Evolutionary conservation across 1,140 invertebrate species (phyloP), one percentile per base, ranked within the genome.

Genomic region (Rhizoglyphus robini): DNA sequence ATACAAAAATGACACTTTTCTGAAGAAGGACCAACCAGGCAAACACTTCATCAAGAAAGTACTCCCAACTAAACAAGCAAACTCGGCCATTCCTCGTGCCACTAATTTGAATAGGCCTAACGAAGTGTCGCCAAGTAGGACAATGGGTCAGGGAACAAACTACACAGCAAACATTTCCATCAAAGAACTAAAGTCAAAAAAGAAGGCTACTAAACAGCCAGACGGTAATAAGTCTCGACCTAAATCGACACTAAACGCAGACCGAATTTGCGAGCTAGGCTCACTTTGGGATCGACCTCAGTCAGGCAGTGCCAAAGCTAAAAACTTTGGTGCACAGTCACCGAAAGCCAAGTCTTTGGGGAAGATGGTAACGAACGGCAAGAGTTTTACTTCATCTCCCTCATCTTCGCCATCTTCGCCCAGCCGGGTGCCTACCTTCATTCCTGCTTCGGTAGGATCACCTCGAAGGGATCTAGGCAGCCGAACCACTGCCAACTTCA

Each of bases 171-270:
- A 60, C 13, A 60, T 60, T 20, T 29, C 58, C 18, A 60, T 60
- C n/a, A 60, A 60, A 32, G 58, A 60, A 15, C 15, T 60, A 18
- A 60, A 60, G 27, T 60, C 58, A 32, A 60, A 60, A 46, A 60
- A 60, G 29, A 29, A 60, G 30, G 58, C 58, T 34, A 13, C 15
- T 11, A 60, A 60, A 32, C 15, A 29, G 2, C 15, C 27, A 60
- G 15, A 8, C 31, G 36, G 27, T 60, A 18, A 8, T 25, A 51
- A 51, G 23, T 51, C 23, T 2, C 15, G 23, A 51, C 23, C 48
- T 25, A 20, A 13, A 51, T 51, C 23, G 48, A 27, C 48, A 13
- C 23, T 3, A 11, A 8, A 27, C 20, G 29, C 23, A 34, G 27
- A 60, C 27, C 58, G 58, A 29, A 32, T 60, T 23, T n/a, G n/a